A percentile compares a stretch with the other conserved stretches of the same genome.
Conservation (phyloP, 2,797 vertebrate genomes). For the Sebastes vulpes region DNA sequence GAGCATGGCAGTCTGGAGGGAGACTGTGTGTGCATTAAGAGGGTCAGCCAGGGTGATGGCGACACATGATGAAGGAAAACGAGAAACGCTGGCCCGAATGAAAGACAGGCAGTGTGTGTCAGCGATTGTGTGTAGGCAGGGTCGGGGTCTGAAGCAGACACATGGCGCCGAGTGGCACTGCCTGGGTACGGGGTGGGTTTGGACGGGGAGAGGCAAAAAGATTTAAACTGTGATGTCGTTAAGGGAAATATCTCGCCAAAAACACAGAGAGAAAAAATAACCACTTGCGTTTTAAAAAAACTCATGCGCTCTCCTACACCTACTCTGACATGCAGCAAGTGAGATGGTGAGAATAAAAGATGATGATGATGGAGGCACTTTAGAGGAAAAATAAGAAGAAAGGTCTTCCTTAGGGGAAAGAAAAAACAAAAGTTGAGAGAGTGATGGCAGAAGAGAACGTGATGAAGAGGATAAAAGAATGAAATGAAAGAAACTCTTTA, state of each 20-base stretch:
- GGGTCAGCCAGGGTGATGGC: constrained; percentile 74
- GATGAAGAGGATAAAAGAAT: constrained; percentile 10
- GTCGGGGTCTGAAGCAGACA: constrained; percentile 55
- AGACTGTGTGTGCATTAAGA: constrained; percentile 52
- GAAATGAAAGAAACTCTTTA: neutral
- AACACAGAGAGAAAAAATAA: constrained; percentile 20
- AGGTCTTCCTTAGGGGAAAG: neutral
- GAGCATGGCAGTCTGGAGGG: constrained; percentile 63
- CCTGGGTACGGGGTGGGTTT: constrained; percentile 54
- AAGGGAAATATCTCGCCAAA: constrained; percentile 46
- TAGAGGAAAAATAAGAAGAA: neutral
- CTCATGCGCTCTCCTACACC: neutral
- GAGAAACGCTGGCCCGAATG: constrained; percentile 56
- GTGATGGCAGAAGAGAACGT: constrained; percentile 4
- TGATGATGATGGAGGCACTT: constrained; percentile 20
- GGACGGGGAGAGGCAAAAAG: constrained; percentile 37
- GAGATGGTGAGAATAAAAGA: constrained; percentile 11
- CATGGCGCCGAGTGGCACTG: constrained; percentile 65
- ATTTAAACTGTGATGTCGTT: constrained; percentile 49
- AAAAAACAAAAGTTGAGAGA: neutral
- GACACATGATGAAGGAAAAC: constrained; percentile 77
- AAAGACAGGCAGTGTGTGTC: constrained; percentile 69
- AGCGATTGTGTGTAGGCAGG: constrained; percentile 61
- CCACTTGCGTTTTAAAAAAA: constrained; percentile 20
- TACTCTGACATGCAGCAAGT: neutral